Percentiles rank a stretch among this genome's conserved stretches.
Evolutionary conservation across 2,113 vertebrate genomes (phyloP).

Genomic region (Urocitellus parryii): DNA sequence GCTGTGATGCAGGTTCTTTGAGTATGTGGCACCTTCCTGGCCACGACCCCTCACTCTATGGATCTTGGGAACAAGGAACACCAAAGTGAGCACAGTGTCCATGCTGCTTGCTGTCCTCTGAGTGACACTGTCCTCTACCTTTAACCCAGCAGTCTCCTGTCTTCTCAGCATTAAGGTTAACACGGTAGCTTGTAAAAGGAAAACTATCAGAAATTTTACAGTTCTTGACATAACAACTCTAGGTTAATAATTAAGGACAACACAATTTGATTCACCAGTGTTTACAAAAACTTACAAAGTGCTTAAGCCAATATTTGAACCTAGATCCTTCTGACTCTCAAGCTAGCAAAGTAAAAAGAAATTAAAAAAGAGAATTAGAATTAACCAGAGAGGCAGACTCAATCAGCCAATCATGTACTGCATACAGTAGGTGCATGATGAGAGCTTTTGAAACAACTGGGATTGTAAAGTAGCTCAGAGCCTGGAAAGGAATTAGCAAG

Average conservation of each 20-base stretch:
- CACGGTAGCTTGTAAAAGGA: background rate
- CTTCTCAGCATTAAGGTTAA: background rate
- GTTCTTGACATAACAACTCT: background rate
- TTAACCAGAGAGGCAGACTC: background rate
- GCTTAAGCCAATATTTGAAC: background rate
- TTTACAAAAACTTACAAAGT: background rate
- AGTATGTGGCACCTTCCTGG: background rate
- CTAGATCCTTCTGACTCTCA: background rate
- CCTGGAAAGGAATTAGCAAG: background rate
- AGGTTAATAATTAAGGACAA: background rate
- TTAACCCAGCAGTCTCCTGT: background rate
- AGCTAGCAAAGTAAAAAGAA: background rate
- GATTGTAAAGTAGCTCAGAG: background rate
- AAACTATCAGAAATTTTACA: background rate
- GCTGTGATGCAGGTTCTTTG: background rate
- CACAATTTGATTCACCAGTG: background rate
- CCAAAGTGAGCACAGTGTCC: background rate
- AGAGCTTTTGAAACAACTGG: background rate
- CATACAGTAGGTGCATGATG: background rate
- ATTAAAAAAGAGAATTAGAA: background rate
- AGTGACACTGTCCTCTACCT: background rate
- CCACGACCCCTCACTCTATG: background rate
- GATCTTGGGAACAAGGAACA: background rate
- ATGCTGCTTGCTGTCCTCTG: rapidly evolving
- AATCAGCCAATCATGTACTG: background rate